Conservation (phyloP, 1,140 invertebrate genomes). For the Drosophila serrata region DNA sequence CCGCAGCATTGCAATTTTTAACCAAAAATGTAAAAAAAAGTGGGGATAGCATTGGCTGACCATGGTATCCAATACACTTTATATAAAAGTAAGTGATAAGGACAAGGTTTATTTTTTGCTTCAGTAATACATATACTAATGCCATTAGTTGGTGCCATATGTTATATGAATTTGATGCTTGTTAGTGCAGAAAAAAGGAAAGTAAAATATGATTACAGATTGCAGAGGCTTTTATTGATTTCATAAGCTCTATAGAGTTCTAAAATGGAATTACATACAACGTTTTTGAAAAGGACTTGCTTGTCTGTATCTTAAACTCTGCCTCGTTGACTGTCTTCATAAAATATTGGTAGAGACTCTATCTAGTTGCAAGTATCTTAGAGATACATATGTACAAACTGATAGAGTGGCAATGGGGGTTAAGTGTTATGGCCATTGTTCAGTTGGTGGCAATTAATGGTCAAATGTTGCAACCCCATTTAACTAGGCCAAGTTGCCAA, state of each 20-base stretch:
- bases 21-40: constrained; percentile 21
- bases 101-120: no score
- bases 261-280: neutral
- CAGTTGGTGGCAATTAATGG: neutral
- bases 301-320: neutral
- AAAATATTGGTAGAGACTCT: neutral
- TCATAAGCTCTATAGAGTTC: neutral
- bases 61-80: neutral
- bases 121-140: neutral
- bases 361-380: neutral
- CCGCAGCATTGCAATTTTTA: constrained; percentile 51
- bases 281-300: neutral
- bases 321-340: neutral
- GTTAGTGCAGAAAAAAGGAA: neutral
- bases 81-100: neutral
- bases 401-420: neutral
- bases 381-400: neutral
- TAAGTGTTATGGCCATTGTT: neutral
- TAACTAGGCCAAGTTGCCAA: neutral
- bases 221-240: neutral
- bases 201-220: neutral
- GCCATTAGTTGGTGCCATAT: neutral
- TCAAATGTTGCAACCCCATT: neutral
- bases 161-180: no score
- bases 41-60: neutral